These are phyloP conservation scores for Corythornis cristatus DNA, from an alignment of 2,113 vertebrate genomes.

Conservation along the genomic window DNA sequence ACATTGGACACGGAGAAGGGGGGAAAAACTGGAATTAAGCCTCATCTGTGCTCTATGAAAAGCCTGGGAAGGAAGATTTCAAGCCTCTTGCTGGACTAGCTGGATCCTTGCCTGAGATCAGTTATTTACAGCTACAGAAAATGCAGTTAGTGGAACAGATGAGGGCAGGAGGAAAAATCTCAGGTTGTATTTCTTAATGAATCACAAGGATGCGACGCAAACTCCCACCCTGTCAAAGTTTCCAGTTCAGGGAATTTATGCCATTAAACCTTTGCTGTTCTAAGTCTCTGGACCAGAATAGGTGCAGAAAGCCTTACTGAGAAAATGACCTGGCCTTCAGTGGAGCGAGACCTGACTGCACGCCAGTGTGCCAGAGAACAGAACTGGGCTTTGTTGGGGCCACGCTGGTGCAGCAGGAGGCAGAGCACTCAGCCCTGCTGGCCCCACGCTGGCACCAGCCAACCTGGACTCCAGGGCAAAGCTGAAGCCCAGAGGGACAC, in stretches of 20 bases:
- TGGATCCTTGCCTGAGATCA: neutral
- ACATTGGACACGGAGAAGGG: rapidly evolving
- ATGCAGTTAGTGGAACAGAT: neutral
- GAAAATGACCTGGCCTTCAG: neutral
- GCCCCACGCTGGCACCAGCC: neutral
- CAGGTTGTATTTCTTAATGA: neutral
- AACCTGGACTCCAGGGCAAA: neutral
- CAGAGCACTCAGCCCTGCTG: neutral
- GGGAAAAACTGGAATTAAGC: neutral
- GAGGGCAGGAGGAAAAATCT: neutral
- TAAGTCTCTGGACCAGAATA: neutral
- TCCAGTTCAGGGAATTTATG: neutral
- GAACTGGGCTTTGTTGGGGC: neutral
- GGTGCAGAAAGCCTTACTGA: neutral
- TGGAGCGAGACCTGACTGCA: neutral
- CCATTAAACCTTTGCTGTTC: neutral
- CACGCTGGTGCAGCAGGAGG: rapidly evolving
- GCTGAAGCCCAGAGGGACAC: neutral
- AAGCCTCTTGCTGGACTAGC: neutral
- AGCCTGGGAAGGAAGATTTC: neutral
- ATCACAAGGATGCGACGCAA: neutral
- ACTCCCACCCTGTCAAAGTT: neutral
- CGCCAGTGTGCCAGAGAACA: neutral
- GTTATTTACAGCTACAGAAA: neutral
- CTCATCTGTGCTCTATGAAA: neutral